Evolutionary conservation across 1,140 invertebrate species (phyloP).

Genomic region (Ips typographus): DNA sequence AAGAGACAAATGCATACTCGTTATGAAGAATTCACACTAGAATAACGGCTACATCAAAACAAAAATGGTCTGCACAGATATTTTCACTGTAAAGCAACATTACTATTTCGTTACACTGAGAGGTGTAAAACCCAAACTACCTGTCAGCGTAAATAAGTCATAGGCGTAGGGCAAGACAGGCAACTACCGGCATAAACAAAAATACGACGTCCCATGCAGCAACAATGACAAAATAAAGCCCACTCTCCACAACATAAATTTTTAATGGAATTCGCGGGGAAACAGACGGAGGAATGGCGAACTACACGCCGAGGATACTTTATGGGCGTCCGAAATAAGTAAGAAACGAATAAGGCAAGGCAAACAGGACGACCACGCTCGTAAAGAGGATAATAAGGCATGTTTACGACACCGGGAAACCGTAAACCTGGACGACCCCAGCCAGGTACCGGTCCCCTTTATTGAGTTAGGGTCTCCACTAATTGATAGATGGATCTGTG

Average conservation of each 20-base stretch:
- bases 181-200: too few relatives aligned
- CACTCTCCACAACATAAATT: slow-evolving; percentile 20
- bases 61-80: too few relatives aligned
- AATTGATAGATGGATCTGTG: slow-evolving; percentile 31
- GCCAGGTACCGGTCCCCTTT: slow-evolving; percentile 26
- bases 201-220: neutral
- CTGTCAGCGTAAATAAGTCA: too few relatives aligned
- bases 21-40: too few relatives aligned
- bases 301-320: slow-evolving; percentile 38
- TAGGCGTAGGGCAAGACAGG: too few relatives aligned
- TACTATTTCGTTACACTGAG: too few relatives aligned
- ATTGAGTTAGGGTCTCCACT: slow-evolving; percentile 25
- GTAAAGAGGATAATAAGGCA: slow-evolving; percentile 48
- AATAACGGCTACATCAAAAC: too few relatives aligned
- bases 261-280: slow-evolving; percentile 24
- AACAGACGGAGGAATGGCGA: slow-evolving; percentile 6
- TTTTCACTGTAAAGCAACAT: too few relatives aligned
- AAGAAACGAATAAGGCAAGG: slow-evolving; percentile 36
- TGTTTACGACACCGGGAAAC: slow-evolving; percentile 46
- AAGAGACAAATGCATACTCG: too few relatives aligned
- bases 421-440: slow-evolving; percentile 20
- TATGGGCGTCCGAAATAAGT: slow-evolving; percentile 38
- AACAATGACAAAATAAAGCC: slow-evolving; percentile 22
- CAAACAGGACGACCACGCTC: slow-evolving; percentile 32
- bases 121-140: too few relatives aligned